Evolutionary conservation across 1,140 invertebrate genomes (phyloP).

Genomic region (Brachionus calyciflorus): DNA sequence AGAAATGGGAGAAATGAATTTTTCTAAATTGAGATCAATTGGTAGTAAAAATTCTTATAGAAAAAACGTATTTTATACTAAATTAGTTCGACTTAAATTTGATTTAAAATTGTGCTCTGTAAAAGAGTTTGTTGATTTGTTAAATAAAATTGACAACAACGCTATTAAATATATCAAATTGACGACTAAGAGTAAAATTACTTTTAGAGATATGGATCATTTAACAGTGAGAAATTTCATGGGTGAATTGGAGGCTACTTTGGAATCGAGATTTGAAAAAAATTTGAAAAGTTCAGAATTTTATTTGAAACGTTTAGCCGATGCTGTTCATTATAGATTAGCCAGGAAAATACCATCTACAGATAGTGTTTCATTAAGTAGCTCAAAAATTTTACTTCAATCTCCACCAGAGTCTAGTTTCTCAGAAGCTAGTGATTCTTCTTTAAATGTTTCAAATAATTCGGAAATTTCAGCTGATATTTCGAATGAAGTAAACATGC

Average conservation of each 20-base stretch:
- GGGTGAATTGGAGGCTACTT: constrained; percentile 42
- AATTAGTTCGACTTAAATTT: constrained; percentile 34
- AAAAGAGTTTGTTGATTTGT: constrained; percentile 27
- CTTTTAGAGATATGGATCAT: constrained; percentile 38
- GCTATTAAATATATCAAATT: constrained; percentile 44
- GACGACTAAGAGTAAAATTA: constrained; percentile 30
- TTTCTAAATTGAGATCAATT: background rate
- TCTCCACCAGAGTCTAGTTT: constrained; percentile 20
- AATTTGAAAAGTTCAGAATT: constrained; percentile 39
- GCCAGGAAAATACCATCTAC: constrained; percentile 7
- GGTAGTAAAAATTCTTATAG: background rate
- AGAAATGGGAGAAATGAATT: background rate
- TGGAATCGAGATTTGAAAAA: constrained; percentile 28
- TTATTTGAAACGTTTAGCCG: constrained; percentile 20
- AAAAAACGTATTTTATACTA: constrained; percentile 29
- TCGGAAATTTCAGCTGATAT: background rate
- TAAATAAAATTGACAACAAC: constrained; percentile 27
- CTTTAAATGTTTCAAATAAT: background rate
- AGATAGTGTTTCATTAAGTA: background rate
- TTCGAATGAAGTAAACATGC: background rate
- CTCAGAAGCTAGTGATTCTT: background rate
- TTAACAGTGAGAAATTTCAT: constrained; percentile 41
- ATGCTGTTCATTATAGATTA: constrained; percentile 36
- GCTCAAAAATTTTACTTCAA: background rate
- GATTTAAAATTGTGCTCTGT: constrained; percentile 43